Conservation (phyloP, 2,113 vertebrate species). For the Toxotes chatareus region DNA sequence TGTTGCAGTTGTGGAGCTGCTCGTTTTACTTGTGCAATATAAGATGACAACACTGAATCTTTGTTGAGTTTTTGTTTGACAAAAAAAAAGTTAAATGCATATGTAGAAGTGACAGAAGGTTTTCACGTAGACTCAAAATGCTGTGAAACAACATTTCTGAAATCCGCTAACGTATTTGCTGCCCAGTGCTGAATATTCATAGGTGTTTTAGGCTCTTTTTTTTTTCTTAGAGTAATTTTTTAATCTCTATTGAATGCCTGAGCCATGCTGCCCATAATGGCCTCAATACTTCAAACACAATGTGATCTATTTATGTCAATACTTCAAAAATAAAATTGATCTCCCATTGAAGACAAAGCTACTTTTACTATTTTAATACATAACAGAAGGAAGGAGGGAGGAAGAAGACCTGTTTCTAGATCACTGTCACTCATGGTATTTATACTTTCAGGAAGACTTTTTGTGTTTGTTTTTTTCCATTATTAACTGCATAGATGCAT, state of each 20-base stretch:
- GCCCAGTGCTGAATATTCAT: background rate
- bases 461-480: too few species aligned
- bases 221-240: too few species aligned
- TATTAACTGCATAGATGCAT: too few species aligned
- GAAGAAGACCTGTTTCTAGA: background rate
- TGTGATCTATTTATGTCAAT: conserved; percentile 7
- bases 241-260: too few species aligned
- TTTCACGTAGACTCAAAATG: conserved; percentile 2
- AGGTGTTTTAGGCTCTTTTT: too few species aligned
- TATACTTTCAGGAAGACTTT: background rate
- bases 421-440: background rate
- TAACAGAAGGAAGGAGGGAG: background rate
- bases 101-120: too few species aligned
- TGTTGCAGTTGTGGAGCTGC: conserved; percentile 24
- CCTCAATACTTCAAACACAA: conserved; percentile 1
- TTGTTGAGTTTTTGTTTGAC: conserved; percentile 17
- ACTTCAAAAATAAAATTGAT: too few species aligned
- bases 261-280: too few species aligned
- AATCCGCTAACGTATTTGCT: background rate
- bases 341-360: background rate
- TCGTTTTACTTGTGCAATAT: conserved; percentile 65
- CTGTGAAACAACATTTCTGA: background rate
- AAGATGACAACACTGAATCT: conserved; percentile 8
- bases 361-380: background rate
- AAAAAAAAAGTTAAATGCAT: background rate